phyloP scores from a whole-genome alignment of 2,113 vertebrate genomes.

The Caloenas nicobarica region DNA sequence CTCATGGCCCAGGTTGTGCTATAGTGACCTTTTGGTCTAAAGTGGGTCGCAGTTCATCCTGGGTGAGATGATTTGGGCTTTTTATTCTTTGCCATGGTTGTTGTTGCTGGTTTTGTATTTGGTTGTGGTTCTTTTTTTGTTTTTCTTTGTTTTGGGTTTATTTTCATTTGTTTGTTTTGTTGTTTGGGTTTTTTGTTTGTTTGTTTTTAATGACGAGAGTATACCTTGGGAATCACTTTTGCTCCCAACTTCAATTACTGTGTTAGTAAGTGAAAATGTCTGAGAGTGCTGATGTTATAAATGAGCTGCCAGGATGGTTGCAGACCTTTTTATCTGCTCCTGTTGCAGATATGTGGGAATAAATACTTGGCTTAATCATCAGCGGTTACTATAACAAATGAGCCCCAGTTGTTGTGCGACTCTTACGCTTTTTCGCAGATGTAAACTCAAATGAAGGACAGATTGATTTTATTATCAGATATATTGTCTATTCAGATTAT shows the following conservation, averaged over 20 bases:
- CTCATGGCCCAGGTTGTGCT: constrained; percentile 15
- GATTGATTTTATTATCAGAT: neutral
- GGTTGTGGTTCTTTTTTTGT: no score
- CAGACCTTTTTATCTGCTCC: neutral
- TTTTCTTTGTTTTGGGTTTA: no score
- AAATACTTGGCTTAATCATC: neutral
- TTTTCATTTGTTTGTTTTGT: neutral
- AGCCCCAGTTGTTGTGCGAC: neutral
- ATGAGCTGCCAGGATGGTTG: neutral
- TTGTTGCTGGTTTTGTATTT: no score
- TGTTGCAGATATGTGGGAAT: neutral
- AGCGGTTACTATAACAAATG: neutral
- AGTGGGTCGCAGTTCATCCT: constrained; percentile 16
- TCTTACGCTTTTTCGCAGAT: neutral
- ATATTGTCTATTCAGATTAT: neutral
- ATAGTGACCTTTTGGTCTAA: constrained; percentile 40
- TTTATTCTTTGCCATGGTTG: neutral
- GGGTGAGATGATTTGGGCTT: constrained; percentile 2
- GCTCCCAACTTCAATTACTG: neutral
- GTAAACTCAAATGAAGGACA: neutral
- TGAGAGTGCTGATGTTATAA: neutral
- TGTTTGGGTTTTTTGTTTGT: neutral
- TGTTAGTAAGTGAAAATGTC: neutral
- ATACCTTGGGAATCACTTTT: neutral
- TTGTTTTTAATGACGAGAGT: constrained; percentile 33